phyloP scores from a whole-genome alignment of 1,140 invertebrate species.

The Ooceraea biroi region DNA sequence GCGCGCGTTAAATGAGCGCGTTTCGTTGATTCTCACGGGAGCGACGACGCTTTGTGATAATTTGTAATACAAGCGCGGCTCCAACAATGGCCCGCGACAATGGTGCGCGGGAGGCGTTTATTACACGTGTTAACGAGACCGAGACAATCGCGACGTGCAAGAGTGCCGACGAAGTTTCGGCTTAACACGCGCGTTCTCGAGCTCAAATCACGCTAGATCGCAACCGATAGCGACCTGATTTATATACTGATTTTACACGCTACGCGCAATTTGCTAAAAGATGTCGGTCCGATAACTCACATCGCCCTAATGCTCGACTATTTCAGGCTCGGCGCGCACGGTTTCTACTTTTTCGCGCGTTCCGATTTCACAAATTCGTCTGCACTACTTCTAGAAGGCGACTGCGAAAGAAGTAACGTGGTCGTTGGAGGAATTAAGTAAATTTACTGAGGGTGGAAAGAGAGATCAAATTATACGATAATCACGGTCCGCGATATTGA shows the following conservation, averaged over 20 bases:
- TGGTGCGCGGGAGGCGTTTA: slow-evolving; percentile 13
- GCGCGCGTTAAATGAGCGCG: background rate
- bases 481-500: background rate
- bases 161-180: slow-evolving; percentile 14
- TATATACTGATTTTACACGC: slow-evolving; percentile 18
- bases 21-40: background rate
- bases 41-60: background rate
- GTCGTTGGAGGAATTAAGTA: background rate
- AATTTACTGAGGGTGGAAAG: background rate
- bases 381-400: background rate
- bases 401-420: background rate
- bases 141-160: slow-evolving; percentile 18
- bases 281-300: slow-evolving; percentile 46
- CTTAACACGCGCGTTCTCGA: background rate
- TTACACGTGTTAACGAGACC: slow-evolving; percentile 39
- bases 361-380: slow-evolving; percentile 53
- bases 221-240: slow-evolving; percentile 38
- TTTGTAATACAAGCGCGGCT: background rate
- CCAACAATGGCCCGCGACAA: background rate
- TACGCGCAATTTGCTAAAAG: slow-evolving; percentile 40
- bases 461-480: background rate
- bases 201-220: slow-evolving; percentile 38
- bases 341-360: slow-evolving; percentile 56
- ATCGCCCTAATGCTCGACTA: slow-evolving; percentile 42
- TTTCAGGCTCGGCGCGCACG: slow-evolving; percentile 34